phyloP scores from a whole-genome alignment of 2,888 invertebrate species.

The Phortica magna region DNA sequence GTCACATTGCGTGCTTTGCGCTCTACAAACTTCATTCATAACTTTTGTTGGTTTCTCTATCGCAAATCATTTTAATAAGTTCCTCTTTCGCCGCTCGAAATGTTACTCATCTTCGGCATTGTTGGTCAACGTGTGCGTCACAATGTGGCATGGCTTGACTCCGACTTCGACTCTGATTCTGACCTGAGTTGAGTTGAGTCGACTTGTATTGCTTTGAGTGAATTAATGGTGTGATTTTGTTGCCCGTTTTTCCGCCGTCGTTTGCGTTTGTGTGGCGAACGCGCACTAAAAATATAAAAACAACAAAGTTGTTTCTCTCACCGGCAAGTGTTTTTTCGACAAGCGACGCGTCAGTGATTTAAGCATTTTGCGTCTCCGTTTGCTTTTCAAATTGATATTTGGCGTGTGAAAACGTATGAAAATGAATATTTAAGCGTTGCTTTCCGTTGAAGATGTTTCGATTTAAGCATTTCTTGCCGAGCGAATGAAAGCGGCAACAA shows the following conservation, averaged over 20 bases:
- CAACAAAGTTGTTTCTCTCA: not conserved
- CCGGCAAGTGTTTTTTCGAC: conserved; percentile 15
- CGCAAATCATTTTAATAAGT: conserved; percentile 13
- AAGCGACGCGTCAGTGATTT: conserved; percentile 34
- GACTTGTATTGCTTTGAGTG: not conserved
- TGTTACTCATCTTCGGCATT: not conserved
- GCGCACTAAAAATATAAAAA: not conserved
- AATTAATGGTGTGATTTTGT: conserved; percentile 34
- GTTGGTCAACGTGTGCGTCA: conserved; percentile 5
- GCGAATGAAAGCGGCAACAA: no score
- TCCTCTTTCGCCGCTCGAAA: not conserved
- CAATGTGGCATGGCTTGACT: not conserved
- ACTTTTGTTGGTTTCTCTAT: conserved; percentile 3
- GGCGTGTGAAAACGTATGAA: conserved; percentile 22
- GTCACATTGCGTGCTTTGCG: conserved; percentile 13
- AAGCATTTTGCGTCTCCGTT: not conserved
- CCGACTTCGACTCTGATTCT: no score
- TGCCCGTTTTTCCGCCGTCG: not conserved
- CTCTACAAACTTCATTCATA: conserved; percentile 10
- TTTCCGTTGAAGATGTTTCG: not conserved
- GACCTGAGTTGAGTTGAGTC: not conserved
- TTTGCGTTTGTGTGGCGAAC: not conserved
- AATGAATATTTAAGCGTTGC: not conserved
- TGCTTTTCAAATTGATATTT: conserved; percentile 23
- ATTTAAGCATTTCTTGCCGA: no score